These are phyloP conservation scores for Ctena decussata DNA, from an alignment of 2,888 invertebrate genomes.

Conservation along the genomic window DNA sequence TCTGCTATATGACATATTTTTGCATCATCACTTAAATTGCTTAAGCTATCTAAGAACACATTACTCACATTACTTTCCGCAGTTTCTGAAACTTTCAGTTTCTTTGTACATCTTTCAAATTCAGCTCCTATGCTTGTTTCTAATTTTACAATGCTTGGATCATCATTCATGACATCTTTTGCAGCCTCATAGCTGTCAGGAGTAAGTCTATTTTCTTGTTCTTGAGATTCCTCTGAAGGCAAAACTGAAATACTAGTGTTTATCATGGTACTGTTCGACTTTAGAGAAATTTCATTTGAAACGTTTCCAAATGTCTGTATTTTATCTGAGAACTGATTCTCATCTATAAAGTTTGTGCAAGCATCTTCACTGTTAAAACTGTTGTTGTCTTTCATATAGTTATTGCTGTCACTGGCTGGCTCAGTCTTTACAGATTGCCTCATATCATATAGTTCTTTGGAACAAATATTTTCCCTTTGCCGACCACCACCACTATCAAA, in stretches of 20 bases:
- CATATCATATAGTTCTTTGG: too few relatives aligned
- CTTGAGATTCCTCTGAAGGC: not conserved
- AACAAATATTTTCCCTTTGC: too few relatives aligned
- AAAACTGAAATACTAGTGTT: not conserved
- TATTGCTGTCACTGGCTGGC: too few relatives aligned
- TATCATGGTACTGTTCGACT: not conserved
- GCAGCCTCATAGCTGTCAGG: not conserved
- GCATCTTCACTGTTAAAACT: too few relatives aligned
- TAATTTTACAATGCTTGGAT: not conserved
- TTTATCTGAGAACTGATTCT: too few relatives aligned
- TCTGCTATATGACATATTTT: not conserved
- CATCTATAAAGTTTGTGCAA: too few relatives aligned
- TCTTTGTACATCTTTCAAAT: not conserved
- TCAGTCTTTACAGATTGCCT: too few relatives aligned
- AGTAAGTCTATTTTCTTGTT: not conserved
- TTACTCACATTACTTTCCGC: not conserved
- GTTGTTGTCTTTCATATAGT: too few relatives aligned
- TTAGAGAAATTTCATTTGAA: too few relatives aligned
- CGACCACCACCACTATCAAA: too few relatives aligned
- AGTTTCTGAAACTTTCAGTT: constrained; percentile 11
- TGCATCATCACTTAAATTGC: not conserved
- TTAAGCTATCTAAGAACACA: not conserved
- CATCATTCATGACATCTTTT: not conserved
- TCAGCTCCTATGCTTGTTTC: not conserved
- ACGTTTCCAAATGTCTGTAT: too few relatives aligned